Evolutionary conservation across 2,113 vertebrate species (phyloP), one percentile per base, ranked within the genome.

Genomic region (Seriola dumerili): DNA sequence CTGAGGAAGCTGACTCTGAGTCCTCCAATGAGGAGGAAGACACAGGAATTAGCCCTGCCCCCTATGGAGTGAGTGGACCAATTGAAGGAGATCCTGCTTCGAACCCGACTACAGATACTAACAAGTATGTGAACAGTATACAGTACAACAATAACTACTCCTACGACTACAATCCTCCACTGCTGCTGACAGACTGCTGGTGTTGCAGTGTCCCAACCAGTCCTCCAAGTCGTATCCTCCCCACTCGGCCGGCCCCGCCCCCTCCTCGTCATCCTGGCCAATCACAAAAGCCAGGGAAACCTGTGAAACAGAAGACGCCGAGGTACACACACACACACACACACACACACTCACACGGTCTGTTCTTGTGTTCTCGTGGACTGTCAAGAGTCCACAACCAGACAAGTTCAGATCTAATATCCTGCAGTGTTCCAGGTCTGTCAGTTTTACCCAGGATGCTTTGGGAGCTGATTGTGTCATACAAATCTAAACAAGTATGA

Each of bases 21-120:
- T 93, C 91, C 0, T 94, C 92, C 57, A 91, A 87, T 85, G 92
- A 93, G 59, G 93, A 93, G 40, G 88, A 93, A 10, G 73, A 81
- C 29, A 25, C 73, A 42, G 78, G 57, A 36, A 52, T 8, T 48
- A 46, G 5, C 21, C 5, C 67, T 0, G 7, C 59, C 57, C 42
- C 61, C 29, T 29, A 65, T 52, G n/a, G 16, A 13, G 44, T 46
- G 1, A 23, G 72, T 9, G 69, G 21, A 67, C 46, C 71, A 25
- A 34, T 32, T 44, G 68, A 25, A 66, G 68, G 8, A 62, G 72
- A 78, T 52, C 40, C 54, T 40, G 2, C 68, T 34, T 3, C 83
- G 10, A 25, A 48, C 4, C 13, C 1, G 0, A 23, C 36, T 11
- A 48, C 64, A 38, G 69, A 65, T 7, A 69, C 52, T 40, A 73